Base-by-base conservation (phyloP, 2,888 invertebrate genomes). In the Dryococelus australis region DNA sequence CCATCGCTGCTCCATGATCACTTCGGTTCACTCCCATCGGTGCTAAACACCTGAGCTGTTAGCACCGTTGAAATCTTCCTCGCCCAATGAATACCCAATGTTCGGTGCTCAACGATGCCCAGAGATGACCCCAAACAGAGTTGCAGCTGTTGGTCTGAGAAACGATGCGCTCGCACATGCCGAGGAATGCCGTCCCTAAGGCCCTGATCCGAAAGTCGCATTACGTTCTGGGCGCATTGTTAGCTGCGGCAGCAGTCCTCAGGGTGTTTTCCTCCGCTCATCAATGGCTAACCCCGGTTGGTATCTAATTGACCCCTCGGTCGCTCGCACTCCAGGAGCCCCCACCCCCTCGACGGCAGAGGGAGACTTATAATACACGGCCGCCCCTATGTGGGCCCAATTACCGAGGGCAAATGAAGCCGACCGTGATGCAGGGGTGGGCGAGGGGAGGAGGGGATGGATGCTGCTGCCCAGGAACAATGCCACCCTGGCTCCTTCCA, bases 381-480 rank as follows among this genome's bases (percentile, higher is more conserved):
- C 13, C 47, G 65, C 35, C n/a, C 81, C 24, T 80, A n/a, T 35
- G 65, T 43, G 47, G 51, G 26, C 16, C 88, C 88, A 88, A 87
- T 88, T 88, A 87, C 84, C 51, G 43, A 79, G 87, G 85, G 83
- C 88, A 88, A 87, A 88, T 87, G 87, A 87, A 87, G 85, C 87
- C 87, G 24, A 51, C 26, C 51, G 85, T 78, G 27, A 83, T 28
- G 43, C 16, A 27, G 20, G 51, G 47, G 80, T 35, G 84, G 43
- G 84, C 24, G 84, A 43, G 51, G 26, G 84, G 53, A 24, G 85
- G 80, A 24, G 80, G 12, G 80, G 27, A 4, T 27, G 24, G 35
- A 83, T 35, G 28, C 83, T 83, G 35, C 83, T 28, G 83, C 35
- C 83, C 43, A 28, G 43, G 87, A 87, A 87, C 85, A 87, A 87